A percentile compares a stretch with the other conserved stretches of the same genome.
These are phyloP conservation scores for Tinamus guttatus DNA, from an alignment of 2,113 vertebrate species.

Conservation along the genomic window DNA sequence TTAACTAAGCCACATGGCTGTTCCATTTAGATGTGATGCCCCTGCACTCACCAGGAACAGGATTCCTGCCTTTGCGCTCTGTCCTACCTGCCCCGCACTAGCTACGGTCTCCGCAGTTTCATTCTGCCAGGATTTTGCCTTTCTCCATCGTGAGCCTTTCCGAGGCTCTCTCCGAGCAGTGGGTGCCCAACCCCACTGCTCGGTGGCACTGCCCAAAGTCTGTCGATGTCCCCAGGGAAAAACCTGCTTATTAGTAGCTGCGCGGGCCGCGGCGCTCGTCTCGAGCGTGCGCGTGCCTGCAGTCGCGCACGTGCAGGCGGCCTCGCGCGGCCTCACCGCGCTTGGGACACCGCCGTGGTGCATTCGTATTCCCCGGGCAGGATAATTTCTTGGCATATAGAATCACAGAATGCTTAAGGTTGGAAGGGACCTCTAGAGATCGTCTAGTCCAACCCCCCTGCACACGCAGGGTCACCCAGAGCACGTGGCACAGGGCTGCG, in stretches of 20 bases:
- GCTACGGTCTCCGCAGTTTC: not conserved
- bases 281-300: too few species aligned
- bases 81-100: not conserved
- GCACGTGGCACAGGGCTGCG: too few species aligned
- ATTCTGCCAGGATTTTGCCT: not conserved
- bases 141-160: not conserved
- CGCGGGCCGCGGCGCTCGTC: accelerated
- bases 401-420: too few species aligned
- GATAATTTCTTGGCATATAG: not conserved
- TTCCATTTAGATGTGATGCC: accelerated
- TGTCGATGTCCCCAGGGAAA: not conserved
- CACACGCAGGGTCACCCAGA: too few species aligned
- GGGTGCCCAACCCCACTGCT: accelerated
- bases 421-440: too few species aligned
- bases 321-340: not conserved
- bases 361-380: not conserved
- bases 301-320: not conserved
- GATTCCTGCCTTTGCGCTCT: not conserved
- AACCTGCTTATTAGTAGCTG: accelerated
- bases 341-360: not conserved
- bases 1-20: not conserved
- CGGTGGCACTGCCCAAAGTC: not conserved
- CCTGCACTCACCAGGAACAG: not conserved
- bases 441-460: too few species aligned
- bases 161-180: not conserved